phyloP scores from a whole-genome alignment of 2,113 vertebrate genomes.

The Chinchilla lanigera region DNA sequence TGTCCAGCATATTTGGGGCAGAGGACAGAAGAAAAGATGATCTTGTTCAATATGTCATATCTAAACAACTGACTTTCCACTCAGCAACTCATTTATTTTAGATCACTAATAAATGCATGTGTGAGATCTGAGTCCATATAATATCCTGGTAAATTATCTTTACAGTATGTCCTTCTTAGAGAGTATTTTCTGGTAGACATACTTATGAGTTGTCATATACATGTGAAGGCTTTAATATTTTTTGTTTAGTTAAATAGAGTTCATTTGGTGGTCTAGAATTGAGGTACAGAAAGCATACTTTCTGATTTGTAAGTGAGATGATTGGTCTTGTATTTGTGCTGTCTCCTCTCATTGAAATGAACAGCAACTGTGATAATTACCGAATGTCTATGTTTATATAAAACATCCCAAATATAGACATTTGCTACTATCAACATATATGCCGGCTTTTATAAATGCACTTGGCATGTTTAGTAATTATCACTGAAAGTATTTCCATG shows the following conservation, averaged over 20 bases:
- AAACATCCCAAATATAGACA: slow-evolving; percentile 77
- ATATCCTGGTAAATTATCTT: not conserved
- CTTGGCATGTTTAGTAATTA: slow-evolving; percentile 76
- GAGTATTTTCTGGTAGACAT: not conserved
- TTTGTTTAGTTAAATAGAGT: slow-evolving; percentile 13
- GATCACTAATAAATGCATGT: slow-evolving; percentile 6
- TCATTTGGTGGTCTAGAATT: not conserved
- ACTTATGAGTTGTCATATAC: not conserved
- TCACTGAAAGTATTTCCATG: slow-evolving; percentile 74
- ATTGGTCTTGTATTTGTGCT: slow-evolving; percentile 46
- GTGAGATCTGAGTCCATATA: not conserved
- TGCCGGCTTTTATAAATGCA: slow-evolving; percentile 67
- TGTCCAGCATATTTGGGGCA: not conserved
- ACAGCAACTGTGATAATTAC: slow-evolving; percentile 78
- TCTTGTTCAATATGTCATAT: not conserved
- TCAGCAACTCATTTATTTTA: not conserved
- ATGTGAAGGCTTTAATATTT: not conserved
- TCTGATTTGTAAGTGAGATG: slow-evolving; percentile 37
- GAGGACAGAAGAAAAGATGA: not conserved
- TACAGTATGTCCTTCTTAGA: not conserved
- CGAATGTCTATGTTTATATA: slow-evolving; percentile 72
- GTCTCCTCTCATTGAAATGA: slow-evolving; percentile 66
- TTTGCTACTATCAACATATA: slow-evolving; percentile 77
- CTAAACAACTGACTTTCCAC: not conserved
- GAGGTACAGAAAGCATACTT: slow-evolving; percentile 31